Evolutionary conservation across 2,888 invertebrate genomes (phyloP).

Genomic region (Drosophila tripunctata): DNA sequence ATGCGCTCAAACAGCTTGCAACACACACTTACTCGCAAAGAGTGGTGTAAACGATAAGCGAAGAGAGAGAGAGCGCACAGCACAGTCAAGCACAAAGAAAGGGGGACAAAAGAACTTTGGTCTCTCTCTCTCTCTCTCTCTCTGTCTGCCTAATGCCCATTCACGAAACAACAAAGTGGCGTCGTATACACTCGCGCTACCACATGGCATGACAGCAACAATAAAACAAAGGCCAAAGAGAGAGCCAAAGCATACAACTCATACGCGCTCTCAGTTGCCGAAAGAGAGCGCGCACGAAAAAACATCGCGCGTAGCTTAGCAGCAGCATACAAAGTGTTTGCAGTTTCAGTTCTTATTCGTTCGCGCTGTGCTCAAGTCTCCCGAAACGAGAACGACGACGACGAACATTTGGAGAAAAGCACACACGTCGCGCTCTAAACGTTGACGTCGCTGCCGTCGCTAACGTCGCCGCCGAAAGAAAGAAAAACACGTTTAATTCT

Average conservation of each 20-base stretch:
- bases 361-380: conserved; percentile 54
- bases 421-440: conserved; percentile 30
- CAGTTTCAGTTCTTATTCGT: conserved; percentile 68
- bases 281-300: neutral
- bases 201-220: neutral
- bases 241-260: neutral
- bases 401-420: conserved; percentile 3
- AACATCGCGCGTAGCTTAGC: conserved; percentile 38
- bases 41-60: conserved; percentile 11
- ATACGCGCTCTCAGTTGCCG: neutral
- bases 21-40: conserved; percentile 9
- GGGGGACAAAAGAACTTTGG: too few species aligned
- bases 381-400: too few species aligned
- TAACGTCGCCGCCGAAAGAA: conserved; percentile 27
- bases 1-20: conserved; percentile 35
- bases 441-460: too few species aligned
- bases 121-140: neutral
- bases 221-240: conserved; percentile 8
- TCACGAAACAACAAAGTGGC: conserved; percentile 29
- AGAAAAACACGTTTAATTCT: conserved; percentile 53
- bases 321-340: conserved; percentile 42
- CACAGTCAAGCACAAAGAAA: neutral
- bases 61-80: conserved; percentile 28
- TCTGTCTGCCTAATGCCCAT: too few species aligned
- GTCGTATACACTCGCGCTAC: neutral